Evolutionary conservation across 2,797 vertebrate genomes (phyloP), one percentile per base, ranked within the genome.

Genomic region (Hozukius guyotensis): DNA sequence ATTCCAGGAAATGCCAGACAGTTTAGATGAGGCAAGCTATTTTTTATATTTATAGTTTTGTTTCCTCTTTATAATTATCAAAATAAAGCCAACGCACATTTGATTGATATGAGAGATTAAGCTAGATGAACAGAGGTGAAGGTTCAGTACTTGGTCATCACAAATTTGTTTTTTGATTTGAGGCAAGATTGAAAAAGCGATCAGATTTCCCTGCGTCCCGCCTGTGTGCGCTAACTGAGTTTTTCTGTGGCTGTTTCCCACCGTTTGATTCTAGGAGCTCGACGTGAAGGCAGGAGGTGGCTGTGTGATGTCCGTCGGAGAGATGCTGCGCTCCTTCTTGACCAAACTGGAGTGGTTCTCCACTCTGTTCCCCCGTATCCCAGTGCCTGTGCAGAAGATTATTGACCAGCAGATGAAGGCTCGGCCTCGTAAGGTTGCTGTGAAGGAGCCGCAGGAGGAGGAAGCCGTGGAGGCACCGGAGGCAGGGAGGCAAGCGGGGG

Each of bases 271-370:
- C n/a, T 93, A 99, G 99, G 99, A 99, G 89, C 95, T 99, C 56
- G 99, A 99, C 56, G 99, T 99, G 89, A 99, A 99, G 90, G 99
- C 99, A 16, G 99, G 99, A 18, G 98, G 98, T 0, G 98, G 99
- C 68, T 99, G 98, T 3, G 96, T 99, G 46, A 99, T 99, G 99
- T 98, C 97, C 42, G 87, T 99, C 3, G 99, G 99, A 75, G 99
- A 99, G 91, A 99, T 99, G 99, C 95, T 99, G 36, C 97, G 98
- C 66, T 99, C 98, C 84, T 99, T 98, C 92, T 96, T 99, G 81
- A 99, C 98, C 90, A 99, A 99, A 86, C 96, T 99, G 61, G 99
- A 99, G 89, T 99, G 99, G 99, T 99, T 99, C 94, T 99, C 99
- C 84, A 99, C 99, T 0, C 93, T 99, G 79, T 99, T 99, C 78